Percentiles rank a stretch among this genome's conserved stretches.
These are phyloP conservation scores for Suricata suricatta DNA, from an alignment of 2,113 vertebrate species.

Conservation along the genomic window DNA sequence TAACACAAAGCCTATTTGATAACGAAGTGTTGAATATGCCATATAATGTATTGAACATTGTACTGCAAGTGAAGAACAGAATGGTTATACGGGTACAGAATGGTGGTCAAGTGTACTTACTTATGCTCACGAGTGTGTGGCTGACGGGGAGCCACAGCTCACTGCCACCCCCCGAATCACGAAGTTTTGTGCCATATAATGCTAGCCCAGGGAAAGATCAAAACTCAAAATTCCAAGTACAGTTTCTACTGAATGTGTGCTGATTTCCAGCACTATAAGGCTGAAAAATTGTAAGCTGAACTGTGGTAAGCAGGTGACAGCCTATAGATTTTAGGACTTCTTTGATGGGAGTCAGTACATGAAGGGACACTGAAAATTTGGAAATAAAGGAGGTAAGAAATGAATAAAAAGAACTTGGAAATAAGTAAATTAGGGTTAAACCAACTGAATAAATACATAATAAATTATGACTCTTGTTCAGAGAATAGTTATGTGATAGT, in stretches of 20 bases:
- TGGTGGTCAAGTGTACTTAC: neutral
- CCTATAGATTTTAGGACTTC: neutral
- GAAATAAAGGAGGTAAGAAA: neutral
- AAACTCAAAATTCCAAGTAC: neutral
- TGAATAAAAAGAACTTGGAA: neutral
- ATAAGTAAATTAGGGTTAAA: constrained; percentile 4
- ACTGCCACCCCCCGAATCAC: neutral
- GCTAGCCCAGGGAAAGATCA: neutral
- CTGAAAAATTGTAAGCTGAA: neutral
- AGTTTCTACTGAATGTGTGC: neutral
- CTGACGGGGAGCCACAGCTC: neutral
- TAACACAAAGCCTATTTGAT: neutral
- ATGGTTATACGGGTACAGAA: neutral
- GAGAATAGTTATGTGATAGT: neutral
- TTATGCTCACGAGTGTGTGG: neutral
- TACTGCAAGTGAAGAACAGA: neutral
- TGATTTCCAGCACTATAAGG: neutral
- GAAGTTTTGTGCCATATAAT: neutral
- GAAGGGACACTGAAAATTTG: neutral
- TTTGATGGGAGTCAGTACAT: neutral
- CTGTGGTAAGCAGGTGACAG: neutral
- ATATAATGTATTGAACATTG: neutral
- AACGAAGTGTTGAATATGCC: neutral
- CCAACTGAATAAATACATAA: neutral
- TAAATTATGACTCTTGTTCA: neutral